Conservation (phyloP, 1,140 invertebrate species). For the Lordiphosa stackelbergi region DNA sequence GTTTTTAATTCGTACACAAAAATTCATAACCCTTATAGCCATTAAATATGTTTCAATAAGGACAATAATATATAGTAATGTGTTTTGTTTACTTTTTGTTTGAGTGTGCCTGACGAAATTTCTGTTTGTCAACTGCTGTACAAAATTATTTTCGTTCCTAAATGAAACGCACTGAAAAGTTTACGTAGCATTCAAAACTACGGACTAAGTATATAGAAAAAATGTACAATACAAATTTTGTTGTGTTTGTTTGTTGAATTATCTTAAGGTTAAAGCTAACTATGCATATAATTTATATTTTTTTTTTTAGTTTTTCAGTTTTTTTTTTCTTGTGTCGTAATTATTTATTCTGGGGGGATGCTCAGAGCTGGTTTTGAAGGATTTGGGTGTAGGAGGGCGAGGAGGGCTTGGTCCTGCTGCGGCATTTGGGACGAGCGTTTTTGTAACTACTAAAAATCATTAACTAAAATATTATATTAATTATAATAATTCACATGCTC, state of each 20-base stretch:
- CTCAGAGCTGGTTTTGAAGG: constrained; percentile 36
- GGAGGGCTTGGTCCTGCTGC: constrained; percentile 44
- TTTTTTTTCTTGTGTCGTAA: constrained; percentile 5
- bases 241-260: constrained; percentile 24
- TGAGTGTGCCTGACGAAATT: constrained; percentile 62
- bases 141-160: constrained; percentile 32
- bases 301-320: constrained; percentile 28
- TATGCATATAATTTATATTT: constrained; percentile 12
- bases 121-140: constrained; percentile 64
- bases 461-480: constrained; percentile 61
- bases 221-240: constrained; percentile 65
- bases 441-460: constrained; percentile 59
- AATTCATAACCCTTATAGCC: constrained; percentile 53
- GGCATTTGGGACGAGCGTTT: constrained; percentile 54
- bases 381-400: neutral
- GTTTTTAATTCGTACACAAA: constrained; percentile 40
- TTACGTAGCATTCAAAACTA: constrained; percentile 45
- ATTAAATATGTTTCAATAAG: constrained; percentile 38
- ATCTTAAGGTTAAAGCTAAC: constrained; percentile 12
- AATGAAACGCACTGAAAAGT: constrained; percentile 37
- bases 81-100: constrained; percentile 47
- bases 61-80: constrained; percentile 30
- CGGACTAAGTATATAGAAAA: constrained; percentile 55
- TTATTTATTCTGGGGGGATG: constrained; percentile 31
- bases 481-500: constrained; percentile 59